A percentile compares a stretch with the other conserved stretches of the same genome.
phyloP scores from a whole-genome alignment of 2,113 vertebrate species.

The Butastur rufipennis region DNA sequence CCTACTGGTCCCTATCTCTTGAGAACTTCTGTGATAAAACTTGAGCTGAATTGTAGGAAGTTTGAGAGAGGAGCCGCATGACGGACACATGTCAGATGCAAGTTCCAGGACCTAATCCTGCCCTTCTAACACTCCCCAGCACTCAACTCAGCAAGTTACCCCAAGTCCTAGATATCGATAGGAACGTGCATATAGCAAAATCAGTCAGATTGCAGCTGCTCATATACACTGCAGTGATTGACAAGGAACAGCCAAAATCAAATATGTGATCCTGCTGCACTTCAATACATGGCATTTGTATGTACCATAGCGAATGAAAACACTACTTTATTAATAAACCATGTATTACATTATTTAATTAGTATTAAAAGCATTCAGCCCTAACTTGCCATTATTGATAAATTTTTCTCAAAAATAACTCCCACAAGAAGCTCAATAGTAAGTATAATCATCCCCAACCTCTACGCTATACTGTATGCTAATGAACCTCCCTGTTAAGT shows the following conservation, averaged over 20 bases:
- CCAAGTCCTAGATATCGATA: not conserved
- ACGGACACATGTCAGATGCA: not conserved
- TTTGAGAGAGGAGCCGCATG: not conserved
- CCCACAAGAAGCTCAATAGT: not conserved
- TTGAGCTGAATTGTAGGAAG: not conserved
- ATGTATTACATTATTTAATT: not conserved
- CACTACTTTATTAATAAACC: not conserved
- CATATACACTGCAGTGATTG: not conserved
- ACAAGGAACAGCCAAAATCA: not conserved
- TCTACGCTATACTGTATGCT: not conserved
- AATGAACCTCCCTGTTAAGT: not conserved
- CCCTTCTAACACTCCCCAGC: not conserved
- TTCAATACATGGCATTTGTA: not conserved
- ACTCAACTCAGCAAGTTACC: not conserved
- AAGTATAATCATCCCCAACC: not conserved
- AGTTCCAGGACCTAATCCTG: not conserved
- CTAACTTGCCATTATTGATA: not conserved
- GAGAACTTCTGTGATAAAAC: not conserved
- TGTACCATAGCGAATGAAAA: not conserved
- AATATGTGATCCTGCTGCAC: not conserved
- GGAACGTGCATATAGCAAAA: not conserved
- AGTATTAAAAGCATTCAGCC: not conserved
- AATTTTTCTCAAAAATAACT: not conserved
- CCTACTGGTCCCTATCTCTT: not conserved
- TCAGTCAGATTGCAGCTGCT: not conserved